A percentile compares a stretch with the other conserved stretches of the same genome.
Evolutionary conservation across 2,888 invertebrate genomes (phyloP).

Genomic region (Trilocha varians): DNA sequence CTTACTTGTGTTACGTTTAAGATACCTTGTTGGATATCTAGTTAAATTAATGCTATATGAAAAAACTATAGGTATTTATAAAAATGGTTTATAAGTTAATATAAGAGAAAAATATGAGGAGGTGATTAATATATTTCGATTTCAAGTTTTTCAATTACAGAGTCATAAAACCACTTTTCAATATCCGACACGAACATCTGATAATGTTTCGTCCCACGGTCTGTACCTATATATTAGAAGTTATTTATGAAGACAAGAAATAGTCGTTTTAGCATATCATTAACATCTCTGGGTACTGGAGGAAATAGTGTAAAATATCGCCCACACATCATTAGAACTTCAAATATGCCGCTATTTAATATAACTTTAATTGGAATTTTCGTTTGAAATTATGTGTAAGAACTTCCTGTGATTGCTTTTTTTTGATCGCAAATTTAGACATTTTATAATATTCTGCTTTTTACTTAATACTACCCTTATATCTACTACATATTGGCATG

Average conservation of each 20-base stretch:
- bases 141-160: neutral
- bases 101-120: neutral
- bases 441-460: too few species aligned
- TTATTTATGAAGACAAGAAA: neutral
- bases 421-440: too few species aligned
- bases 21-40: too few species aligned
- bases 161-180: neutral
- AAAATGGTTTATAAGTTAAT: neutral
- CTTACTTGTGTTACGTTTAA: too few species aligned
- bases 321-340: neutral
- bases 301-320: neutral
- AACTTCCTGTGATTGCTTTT: too few species aligned
- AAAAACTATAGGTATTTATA: too few species aligned
- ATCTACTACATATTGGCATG: too few species aligned
- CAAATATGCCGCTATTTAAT: too few species aligned
- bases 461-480: too few species aligned
- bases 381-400: too few species aligned
- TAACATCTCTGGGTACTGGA: neutral
- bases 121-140: neutral
- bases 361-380: too few species aligned
- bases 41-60: too few species aligned
- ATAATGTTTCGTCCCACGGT: neutral
- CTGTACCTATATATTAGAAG: neutral
- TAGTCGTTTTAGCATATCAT: conserved; percentile 1
- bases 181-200: neutral